Evolutionary conservation across 2,888 invertebrate species (phyloP).

Genomic region (Cheilosia soror): DNA sequence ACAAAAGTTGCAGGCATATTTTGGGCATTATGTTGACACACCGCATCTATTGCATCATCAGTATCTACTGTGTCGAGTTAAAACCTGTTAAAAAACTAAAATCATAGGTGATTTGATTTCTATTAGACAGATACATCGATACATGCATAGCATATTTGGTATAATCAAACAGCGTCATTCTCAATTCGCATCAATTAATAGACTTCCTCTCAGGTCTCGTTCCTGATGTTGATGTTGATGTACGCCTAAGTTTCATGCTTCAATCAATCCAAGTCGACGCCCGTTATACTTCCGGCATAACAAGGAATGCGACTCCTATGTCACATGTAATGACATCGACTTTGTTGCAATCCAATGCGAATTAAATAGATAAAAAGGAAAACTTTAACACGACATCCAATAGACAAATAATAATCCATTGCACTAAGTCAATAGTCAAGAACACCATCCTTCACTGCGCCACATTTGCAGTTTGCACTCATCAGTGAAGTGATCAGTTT

Average conservation of each 20-base stretch:
- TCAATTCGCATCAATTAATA: too few relatives aligned
- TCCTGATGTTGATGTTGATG: background rate
- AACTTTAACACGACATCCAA: slow-evolving; percentile 43
- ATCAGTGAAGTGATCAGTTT: slow-evolving; percentile 2
- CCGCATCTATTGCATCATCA: too few relatives aligned
- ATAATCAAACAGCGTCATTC: too few relatives aligned
- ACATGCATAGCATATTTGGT: too few relatives aligned
- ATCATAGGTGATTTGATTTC: too few relatives aligned
- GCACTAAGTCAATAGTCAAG: slow-evolving; percentile 31
- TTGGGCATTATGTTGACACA: too few relatives aligned
- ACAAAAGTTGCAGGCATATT: too few relatives aligned
- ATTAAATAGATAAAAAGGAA: slow-evolving; percentile 50
- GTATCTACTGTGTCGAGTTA: too few relatives aligned
- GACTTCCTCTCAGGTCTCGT: too few relatives aligned
- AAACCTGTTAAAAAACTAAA: too few relatives aligned
- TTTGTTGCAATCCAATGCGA: slow-evolving; percentile 16
- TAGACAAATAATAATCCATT: slow-evolving; percentile 44
- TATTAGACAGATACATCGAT: too few relatives aligned
- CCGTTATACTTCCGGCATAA: slow-evolving; percentile 41
- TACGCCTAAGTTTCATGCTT: background rate
- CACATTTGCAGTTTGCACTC: slow-evolving; percentile 31
- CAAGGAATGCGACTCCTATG: slow-evolving; percentile 45
- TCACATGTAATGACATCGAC: slow-evolving; percentile 31
- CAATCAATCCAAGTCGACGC: slow-evolving; percentile 5
- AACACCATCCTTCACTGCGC: slow-evolving; percentile 28